Evolutionary conservation across 2,888 invertebrate genomes (phyloP).

Genomic region (Hybos culiciformis): DNA sequence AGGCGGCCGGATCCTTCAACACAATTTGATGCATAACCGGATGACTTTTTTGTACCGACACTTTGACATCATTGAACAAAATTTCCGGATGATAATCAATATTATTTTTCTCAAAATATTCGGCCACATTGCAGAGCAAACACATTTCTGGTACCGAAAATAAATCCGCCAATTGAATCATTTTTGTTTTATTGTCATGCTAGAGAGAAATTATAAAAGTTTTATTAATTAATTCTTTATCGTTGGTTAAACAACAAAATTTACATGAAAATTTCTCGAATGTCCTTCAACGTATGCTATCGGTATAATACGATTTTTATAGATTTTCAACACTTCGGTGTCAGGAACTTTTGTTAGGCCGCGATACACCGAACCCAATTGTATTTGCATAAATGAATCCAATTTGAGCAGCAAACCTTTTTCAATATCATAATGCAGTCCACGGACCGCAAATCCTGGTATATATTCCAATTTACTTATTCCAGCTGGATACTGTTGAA

Average conservation of each 20-base stretch:
- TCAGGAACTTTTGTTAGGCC: constrained; percentile 69
- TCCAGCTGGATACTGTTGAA: constrained; percentile 70
- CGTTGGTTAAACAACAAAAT: too few relatives aligned
- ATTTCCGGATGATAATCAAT: constrained; percentile 94
- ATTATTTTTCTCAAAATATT: constrained; percentile 77
- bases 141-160: constrained; percentile 97
- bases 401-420: constrained; percentile 86
- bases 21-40: constrained; percentile 83
- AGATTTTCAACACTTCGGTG: constrained; percentile 71
- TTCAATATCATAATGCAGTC: constrained; percentile 95
- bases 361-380: constrained; percentile 83
- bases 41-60: constrained; percentile 75
- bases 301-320: constrained; percentile 75
- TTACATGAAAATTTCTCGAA: constrained; percentile 54
- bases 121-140: constrained; percentile 81
- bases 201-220: constrained; percentile 8
- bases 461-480: constrained; percentile 71
- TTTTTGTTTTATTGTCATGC: constrained; percentile 41
- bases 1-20: constrained; percentile 64
- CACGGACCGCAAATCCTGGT: constrained; percentile 89
- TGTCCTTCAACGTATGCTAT: constrained; percentile 77
- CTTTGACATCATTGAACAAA: constrained; percentile 85
- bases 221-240: neutral
- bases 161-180: constrained; percentile 91
- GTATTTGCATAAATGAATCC: constrained; percentile 93